A percentile compares a stretch with the other conserved stretches of the same genome.
phyloP scores from a whole-genome alignment of 2,113 vertebrate species.

The Barbus barbus region DNA sequence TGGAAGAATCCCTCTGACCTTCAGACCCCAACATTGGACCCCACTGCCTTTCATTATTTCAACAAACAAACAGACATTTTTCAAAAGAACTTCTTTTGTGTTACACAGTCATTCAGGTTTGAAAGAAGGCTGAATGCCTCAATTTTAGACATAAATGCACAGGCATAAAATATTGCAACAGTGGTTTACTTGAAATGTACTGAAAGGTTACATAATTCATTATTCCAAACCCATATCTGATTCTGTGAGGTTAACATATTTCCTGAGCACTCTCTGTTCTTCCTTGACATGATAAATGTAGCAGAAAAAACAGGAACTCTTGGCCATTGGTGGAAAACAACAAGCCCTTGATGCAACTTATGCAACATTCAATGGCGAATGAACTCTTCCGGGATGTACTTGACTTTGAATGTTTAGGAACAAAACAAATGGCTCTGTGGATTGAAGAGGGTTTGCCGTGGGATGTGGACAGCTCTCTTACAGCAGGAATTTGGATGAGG shows the following conservation, averaged over 20 bases:
- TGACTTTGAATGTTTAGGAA: slow-evolving; percentile 27
- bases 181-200: background rate
- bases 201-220: background rate
- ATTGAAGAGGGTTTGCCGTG: background rate
- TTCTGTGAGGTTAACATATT: slow-evolving; percentile 11
- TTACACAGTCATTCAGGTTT: no score
- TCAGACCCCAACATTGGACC: no score
- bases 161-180: background rate
- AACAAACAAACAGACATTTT: no score
- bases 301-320: slow-evolving; percentile 5
- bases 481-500: slow-evolving; percentile 18
- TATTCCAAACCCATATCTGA: background rate
- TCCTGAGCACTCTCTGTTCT: background rate
- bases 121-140: no score
- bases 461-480: slow-evolving; percentile 5
- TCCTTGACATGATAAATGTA: background rate
- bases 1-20: no score
- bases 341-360: slow-evolving; percentile 1
- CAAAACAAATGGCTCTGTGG: slow-evolving; percentile 3
- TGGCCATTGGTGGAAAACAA: slow-evolving; percentile 4
- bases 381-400: background rate
- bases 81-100: no score
- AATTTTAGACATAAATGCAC: no score
- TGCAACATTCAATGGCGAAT: background rate
- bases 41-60: no score